Percentiles rank a stretch among this genome's conserved stretches.
phyloP scores from a whole-genome alignment of 2,797 vertebrate species.

The Pagetopsis macropterus region DNA sequence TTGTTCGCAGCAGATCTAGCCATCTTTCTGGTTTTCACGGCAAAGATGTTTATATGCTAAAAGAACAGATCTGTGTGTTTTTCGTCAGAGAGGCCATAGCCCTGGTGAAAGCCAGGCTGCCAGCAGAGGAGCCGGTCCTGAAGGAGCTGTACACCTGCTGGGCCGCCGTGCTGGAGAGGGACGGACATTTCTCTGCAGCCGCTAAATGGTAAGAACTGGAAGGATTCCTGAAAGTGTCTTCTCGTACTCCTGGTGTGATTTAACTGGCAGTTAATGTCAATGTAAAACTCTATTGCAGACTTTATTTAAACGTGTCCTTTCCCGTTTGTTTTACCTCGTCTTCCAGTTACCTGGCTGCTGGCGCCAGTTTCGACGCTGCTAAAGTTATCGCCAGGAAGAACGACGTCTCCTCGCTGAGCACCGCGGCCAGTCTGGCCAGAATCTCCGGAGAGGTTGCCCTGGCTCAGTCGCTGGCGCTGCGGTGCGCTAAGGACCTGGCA shows the following conservation, averaged over 20 bases:
- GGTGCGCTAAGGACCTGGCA: slow-evolving; percentile 91
- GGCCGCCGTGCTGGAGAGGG: slow-evolving; percentile 92
- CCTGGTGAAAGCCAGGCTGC: slow-evolving; percentile 91
- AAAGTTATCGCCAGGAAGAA: slow-evolving; percentile 94
- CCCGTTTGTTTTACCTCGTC: background rate
- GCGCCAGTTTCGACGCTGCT: slow-evolving; percentile 90
- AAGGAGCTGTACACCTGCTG: slow-evolving; percentile 90
- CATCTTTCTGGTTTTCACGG: background rate
- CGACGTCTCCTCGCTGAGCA: slow-evolving; percentile 87
- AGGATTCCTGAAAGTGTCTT: no score
- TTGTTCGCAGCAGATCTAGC: background rate
- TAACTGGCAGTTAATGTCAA: background rate
- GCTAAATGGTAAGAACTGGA: slow-evolving; percentile 90
- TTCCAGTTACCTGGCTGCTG: slow-evolving; percentile 88
- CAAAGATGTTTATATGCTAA: background rate
- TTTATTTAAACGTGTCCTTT: background rate
- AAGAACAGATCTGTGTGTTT: background rate
- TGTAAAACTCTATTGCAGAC: background rate
- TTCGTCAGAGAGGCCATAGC: slow-evolving; percentile 91
- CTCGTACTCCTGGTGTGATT: no score
- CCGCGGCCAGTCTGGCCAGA: slow-evolving; percentile 86
- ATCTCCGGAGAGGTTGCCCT: slow-evolving; percentile 86
- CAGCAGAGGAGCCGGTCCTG: slow-evolving; percentile 88
- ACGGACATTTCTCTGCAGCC: slow-evolving; percentile 93
- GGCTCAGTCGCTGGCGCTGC: slow-evolving; percentile 86